phyloP scores from a whole-genome alignment of 1,140 invertebrate genomes.

The Eciton burchellii region DNA sequence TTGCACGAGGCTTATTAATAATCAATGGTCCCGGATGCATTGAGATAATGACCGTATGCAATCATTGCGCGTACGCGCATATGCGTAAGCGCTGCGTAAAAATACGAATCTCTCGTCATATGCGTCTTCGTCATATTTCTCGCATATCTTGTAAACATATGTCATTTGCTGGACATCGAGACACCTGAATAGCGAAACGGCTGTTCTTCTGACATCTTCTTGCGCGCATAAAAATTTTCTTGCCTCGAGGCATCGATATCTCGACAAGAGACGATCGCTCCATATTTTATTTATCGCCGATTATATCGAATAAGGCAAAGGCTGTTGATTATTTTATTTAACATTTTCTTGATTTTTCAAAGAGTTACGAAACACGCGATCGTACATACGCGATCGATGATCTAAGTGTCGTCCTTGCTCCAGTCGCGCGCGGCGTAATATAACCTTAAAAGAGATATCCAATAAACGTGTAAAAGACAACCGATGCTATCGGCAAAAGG shows the following conservation, averaged over 20 bases:
- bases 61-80: conserved; percentile 21
- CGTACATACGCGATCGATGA: conserved; percentile 46
- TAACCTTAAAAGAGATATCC: conserved; percentile 77
- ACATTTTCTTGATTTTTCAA: too few species aligned
- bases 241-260: background rate
- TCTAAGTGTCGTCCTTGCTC: conserved; percentile 79
- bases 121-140: background rate
- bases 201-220: background rate
- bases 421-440: conserved; percentile 77
- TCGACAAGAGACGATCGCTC: background rate
- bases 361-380: background rate
- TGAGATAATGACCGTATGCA: conserved; percentile 11
- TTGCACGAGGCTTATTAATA: conserved; percentile 46
- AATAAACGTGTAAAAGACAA: conserved; percentile 55
- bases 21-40: conserved; percentile 39
- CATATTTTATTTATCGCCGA: background rate
- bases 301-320: background rate
- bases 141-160: conserved; percentile 10
- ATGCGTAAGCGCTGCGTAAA: conserved; percentile 13
- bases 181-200: background rate
- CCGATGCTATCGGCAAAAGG: conserved; percentile 32
- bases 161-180: background rate
- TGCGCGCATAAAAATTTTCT: background rate
- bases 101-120: conserved; percentile 6
- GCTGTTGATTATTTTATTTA: too few species aligned